These are phyloP conservation scores for Luffia ferchaultella DNA, from an alignment of 2,888 invertebrate species.

Conservation along the genomic window DNA sequence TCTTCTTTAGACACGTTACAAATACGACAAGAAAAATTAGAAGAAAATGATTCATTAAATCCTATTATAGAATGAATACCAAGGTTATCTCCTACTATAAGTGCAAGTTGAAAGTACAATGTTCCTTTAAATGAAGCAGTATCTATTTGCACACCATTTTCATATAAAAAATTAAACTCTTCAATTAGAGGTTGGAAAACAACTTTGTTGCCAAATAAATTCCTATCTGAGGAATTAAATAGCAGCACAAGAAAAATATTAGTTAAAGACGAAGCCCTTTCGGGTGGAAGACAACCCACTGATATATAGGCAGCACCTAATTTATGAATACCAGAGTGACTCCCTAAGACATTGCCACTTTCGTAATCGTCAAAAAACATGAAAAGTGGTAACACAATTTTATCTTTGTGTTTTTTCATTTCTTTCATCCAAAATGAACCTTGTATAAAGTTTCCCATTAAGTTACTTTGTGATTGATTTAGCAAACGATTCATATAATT, in stretches of 20 bases:
- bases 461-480: background rate
- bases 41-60: slow-evolving; percentile 11
- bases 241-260: slow-evolving; percentile 4
- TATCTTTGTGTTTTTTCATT: background rate
- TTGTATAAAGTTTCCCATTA: slow-evolving; percentile 5
- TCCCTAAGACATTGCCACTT: slow-evolving; percentile 4
- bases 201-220: slow-evolving; percentile 2
- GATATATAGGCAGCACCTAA: slow-evolving; percentile 3
- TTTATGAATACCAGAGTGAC: slow-evolving; percentile 6
- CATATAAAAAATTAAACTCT: background rate
- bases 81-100: slow-evolving; percentile 13
- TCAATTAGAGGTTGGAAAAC: slow-evolving; percentile 3
- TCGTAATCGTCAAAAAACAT: slow-evolving; percentile 5
- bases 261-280: slow-evolving; percentile 1
- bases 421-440: slow-evolving; percentile 8
- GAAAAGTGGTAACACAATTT: background rate
- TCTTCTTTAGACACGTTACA: slow-evolving; percentile 12
- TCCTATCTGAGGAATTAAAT: slow-evolving; percentile 5
- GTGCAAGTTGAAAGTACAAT: slow-evolving; percentile 8
- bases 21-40: slow-evolving; percentile 14
- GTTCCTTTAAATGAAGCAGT: background rate
- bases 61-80: slow-evolving; percentile 13
- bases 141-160: background rate
- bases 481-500: background rate
- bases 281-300: slow-evolving; percentile 2